Base-by-base conservation (phyloP, 2,797 vertebrate genomes). In the Trematomus bernacchii region DNA sequence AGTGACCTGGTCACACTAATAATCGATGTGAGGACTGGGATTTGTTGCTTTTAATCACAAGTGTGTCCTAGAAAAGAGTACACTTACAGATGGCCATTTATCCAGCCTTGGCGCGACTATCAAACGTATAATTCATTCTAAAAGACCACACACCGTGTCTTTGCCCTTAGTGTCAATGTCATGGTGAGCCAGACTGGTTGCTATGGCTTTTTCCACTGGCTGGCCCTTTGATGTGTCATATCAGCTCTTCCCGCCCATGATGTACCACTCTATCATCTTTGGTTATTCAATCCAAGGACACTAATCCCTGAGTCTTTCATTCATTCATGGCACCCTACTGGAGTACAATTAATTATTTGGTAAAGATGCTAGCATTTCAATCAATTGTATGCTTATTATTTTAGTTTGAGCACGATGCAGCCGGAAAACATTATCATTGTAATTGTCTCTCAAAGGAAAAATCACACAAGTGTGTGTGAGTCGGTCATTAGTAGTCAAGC, bases 191-290 rank as follows among this genome's bases (percentile, higher is more conserved):
- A 57, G 54, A 30, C 33, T 64, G 67, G 91, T 90, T 90, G 74
- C 84, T 83, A 88, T 92, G 82, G 84, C 54, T 77, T 58, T 85
- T 59, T 77, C 67, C 72, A 71, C 62, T 53, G 64, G 48, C 50
- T 3, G 46, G 13, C 63, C 21, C 76, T 87, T 91, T 91, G 85
- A 91, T 89, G 87, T 82, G 33, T 74, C 71, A 23, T 11, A 23
- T 55, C 71, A 75, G 80, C 59, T 37, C 73, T 79, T 74, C 21
- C 60, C 6, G 1, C 11, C 72, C 14, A 3, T 77, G 76, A 54
- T 66, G 65, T 60, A 30, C 47, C 42, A n/a, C 43, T 43, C 44
- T 37, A 48, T 10, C 11, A 71, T 62, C 44, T 74, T 66, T 46
- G 61, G 43, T 19, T 42, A 30, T 71, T 65, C 27, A 37, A 37